Evolutionary conservation across 2,888 invertebrate genomes (phyloP), one percentile per base, ranked within the genome.

Genomic region (Tenthredo distinguenda): DNA sequence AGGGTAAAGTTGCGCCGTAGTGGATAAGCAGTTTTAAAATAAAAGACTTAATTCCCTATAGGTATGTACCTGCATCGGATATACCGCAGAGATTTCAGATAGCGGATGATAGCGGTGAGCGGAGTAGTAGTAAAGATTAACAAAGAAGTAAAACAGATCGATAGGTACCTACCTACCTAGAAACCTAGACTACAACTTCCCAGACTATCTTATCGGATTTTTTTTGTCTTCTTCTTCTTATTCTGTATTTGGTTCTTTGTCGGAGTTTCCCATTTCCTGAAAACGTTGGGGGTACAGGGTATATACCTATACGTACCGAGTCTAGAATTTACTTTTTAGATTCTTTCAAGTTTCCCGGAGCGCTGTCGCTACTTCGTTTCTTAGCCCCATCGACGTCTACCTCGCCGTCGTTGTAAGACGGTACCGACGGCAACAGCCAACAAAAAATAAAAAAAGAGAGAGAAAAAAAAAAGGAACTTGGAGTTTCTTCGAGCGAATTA

Each of bases 91-190:
- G 55, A 55, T 55, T 55, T 55, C 7, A 55, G 21, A 62, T 62
- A 62, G 9, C 26, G 62, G 62, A 62, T 62, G 62, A 62, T 26
- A 21, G 26, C 7, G n/a, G 55, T n/a, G 62, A 62, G 21, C 21
- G 26, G 10, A 26, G 62, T 47, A 26, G 62, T 62, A 62, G 26
- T 62, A 62, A 26, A 74, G 43, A 74, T 74, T 43, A 58, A 37
- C 55, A 62, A 21, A 12, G 21, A 79, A 62, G 79, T 79, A 37
- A 58, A 37, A 79, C 79, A 79, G 37, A 79, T 79, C 79, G 37
- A 79, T 58, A 62, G 12, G 10, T 55, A 47, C 31, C 40, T 31
- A 18, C 76, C 40, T 31, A 18, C 76, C 55, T 55, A n/a, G 6
- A 43, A 43, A 74, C 72, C n/a, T 9, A 74, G 77, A 77, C 26